Percentiles rank a stretch among this genome's conserved stretches.
Evolutionary conservation across 2,888 invertebrate species (phyloP).

Genomic region (Myopa tessellatipennis): DNA sequence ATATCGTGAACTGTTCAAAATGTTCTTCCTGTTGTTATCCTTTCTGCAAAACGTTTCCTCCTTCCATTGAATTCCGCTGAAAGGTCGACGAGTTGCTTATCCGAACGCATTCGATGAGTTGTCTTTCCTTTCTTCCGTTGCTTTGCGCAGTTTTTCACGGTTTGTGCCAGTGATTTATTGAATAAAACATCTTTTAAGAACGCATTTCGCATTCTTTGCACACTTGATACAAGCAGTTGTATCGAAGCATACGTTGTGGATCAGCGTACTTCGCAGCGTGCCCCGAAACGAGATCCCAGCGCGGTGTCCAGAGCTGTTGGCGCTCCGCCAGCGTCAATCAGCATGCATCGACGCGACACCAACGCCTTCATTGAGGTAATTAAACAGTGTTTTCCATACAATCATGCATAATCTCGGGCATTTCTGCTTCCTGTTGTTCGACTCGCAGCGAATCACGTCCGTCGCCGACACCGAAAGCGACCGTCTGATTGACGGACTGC

Average conservation of each 20-base stretch:
- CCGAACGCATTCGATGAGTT: no score
- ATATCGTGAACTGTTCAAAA: no score
- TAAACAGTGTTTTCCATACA: not conserved
- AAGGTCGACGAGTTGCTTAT: not conserved
- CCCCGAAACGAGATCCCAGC: not conserved
- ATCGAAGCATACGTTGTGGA: no score
- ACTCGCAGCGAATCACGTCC: no score
- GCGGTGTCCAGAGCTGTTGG: slow-evolving; percentile 7
- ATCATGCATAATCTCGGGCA: not conserved
- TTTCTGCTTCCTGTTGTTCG: not conserved
- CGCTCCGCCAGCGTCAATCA: not conserved
- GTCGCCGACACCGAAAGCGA: not conserved
- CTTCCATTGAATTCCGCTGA: not conserved
- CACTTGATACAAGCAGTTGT: no score
- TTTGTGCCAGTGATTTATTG: not conserved
- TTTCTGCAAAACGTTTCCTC: not conserved
- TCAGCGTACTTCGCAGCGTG: not conserved
- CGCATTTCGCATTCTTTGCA: no score
- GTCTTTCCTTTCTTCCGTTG: not conserved
- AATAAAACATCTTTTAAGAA: no score
- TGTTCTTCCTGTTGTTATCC: no score
- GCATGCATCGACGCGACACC: not conserved
- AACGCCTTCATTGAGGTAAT: slow-evolving; percentile 7
- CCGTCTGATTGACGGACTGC: no score
- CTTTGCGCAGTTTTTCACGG: not conserved